Base-by-base conservation (phyloP, 1,140 invertebrate genomes). In the Drosophila lacertosa region DNA sequence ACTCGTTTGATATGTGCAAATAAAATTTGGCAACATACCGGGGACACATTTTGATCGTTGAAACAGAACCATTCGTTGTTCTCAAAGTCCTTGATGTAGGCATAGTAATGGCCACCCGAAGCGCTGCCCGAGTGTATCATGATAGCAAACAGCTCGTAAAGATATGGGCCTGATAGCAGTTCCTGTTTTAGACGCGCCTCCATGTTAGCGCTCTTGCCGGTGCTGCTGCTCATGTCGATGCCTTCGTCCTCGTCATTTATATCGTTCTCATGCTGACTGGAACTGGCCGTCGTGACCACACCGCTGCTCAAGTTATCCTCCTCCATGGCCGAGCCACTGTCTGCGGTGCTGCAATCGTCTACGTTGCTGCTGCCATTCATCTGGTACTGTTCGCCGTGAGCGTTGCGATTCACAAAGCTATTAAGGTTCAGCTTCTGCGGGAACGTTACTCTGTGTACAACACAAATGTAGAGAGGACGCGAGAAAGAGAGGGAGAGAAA, bases 91-190 rank as follows among this genome's bases (percentile, higher is more conserved):
- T 97, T 98, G 40, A 98, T 97, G 77, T 98, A 98, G 15, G 97
- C 97, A 91, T 97, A 98, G 92, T 98, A 98, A 92, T 98, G 97
- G 1, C 97, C 97, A 24, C 97, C 97, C 42, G 95, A 96, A 0
- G 97, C 97, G 92, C 95, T 97, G 5, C 97, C 97, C 29, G 96
- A 97, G 92, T 98, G 97, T 53, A 98, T 96, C 96, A 98, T 97
- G 33, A 98, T 97, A 9, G 96, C 97, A 90, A 97, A 98, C 11
- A 98, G 92, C 90, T 98, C 96, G 91, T 98, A 98, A 9, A 95
- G 91, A 89, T 96, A 96, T 1, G 95, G 95, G 11, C 96, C 96
- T 73, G 92, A 92, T 5, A 47, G 11, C 7, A 64, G 13, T 10
- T 89, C 88, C 37, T 80, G 80, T 40, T 90, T 90, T 9, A 72